These are phyloP conservation scores for Pithys albifrons DNA, from an alignment of 2,113 vertebrate genomes.

Conservation along the genomic window DNA sequence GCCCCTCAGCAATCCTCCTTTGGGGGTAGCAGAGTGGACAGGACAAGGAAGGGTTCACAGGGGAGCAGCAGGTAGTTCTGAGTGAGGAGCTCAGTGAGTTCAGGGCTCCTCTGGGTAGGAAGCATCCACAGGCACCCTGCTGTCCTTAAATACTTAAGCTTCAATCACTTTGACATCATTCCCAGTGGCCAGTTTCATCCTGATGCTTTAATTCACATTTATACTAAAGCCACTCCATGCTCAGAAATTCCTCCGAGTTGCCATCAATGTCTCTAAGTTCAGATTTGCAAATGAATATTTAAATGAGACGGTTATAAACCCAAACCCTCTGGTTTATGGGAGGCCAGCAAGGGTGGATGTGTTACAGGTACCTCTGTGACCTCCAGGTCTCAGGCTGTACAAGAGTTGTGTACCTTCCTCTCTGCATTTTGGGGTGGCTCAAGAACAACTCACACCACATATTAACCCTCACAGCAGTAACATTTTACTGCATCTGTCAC, in stretches of 20 bases:
- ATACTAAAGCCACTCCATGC: not conserved
- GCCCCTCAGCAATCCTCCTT: not conserved
- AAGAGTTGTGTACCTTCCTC: not conserved
- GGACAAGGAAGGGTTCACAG: accelerated
- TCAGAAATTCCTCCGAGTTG: not conserved
- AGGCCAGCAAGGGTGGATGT: too few relatives aligned
- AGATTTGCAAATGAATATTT: not conserved
- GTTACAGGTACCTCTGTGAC: accelerated
- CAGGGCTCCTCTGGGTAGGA: not conserved
- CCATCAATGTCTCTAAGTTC: not conserved
- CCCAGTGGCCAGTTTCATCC: not conserved
- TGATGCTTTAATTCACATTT: not conserved
- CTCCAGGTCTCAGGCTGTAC: accelerated
- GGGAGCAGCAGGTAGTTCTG: not conserved
- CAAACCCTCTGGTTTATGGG: not conserved
- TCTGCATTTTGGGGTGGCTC: not conserved
- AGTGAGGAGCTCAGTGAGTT: not conserved
- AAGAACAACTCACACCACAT: not conserved
- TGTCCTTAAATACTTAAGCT: not conserved
- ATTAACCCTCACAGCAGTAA: not conserved
- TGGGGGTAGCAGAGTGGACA: not conserved
- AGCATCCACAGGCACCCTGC: not conserved
- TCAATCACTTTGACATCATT: not conserved
- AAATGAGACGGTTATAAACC: not conserved
- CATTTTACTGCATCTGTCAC: not conserved